Evolutionary conservation across 1,140 invertebrate species (phyloP).

Genomic region (Dreissena polymorpha): DNA sequence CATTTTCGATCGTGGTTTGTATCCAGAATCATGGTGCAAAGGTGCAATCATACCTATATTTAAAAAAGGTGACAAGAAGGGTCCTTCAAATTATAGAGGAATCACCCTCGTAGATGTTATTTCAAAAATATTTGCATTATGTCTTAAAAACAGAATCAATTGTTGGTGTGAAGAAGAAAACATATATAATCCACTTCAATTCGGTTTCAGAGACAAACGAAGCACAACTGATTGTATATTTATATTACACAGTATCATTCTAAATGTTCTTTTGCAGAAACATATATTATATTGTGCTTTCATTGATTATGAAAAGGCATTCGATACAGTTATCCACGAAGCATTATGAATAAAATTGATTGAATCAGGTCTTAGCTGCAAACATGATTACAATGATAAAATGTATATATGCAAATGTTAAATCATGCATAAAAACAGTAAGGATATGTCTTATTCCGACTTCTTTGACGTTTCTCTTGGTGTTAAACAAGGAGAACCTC

Average conservation of each 20-base stretch:
- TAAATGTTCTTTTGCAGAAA: constrained; percentile 17
- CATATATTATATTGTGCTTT: constrained; percentile 24
- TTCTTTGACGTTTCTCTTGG: constrained; percentile 37
- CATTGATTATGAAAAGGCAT: constrained; percentile 26
- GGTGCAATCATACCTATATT: too few species aligned
- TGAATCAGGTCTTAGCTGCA: constrained; percentile 38
- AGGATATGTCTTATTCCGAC: constrained; percentile 33
- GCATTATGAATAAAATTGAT: constrained; percentile 40
- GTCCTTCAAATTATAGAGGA: constrained; percentile 29
- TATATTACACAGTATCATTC: constrained; percentile 31
- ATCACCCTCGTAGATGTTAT: constrained; percentile 29
- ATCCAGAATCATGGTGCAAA: too few species aligned
- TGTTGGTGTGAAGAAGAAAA: constrained; percentile 25
- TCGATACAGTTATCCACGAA: constrained; percentile 27
- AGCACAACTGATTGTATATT: constrained; percentile 31
- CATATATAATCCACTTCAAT: constrained; percentile 11
- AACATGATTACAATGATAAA: constrained; percentile 41
- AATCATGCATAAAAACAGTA: constrained; percentile 39
- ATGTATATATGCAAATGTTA: constrained; percentile 44
- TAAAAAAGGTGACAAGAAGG: too few species aligned
- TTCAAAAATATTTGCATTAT: constrained; percentile 30
- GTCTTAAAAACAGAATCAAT: constrained; percentile 18
- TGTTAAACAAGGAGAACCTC: constrained; percentile 50
- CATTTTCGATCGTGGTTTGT: too few species aligned
- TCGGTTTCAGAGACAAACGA: constrained; percentile 17